Conservation (phyloP, 2,888 invertebrate genomes). For the Papilio gigon region DNA sequence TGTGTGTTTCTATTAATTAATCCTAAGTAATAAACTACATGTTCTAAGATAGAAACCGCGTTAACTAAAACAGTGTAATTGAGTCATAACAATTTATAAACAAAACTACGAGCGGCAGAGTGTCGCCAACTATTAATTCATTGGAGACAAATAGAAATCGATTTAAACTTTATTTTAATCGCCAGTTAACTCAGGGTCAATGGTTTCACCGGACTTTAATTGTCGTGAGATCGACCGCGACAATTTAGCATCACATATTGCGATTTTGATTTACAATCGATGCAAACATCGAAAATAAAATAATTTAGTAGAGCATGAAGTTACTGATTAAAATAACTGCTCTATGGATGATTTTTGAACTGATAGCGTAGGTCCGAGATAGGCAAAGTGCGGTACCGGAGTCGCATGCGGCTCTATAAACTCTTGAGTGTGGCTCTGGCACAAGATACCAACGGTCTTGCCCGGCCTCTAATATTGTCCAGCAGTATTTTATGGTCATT, state of each 20-base stretch:
- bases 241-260: not conserved
- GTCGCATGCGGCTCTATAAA: no score
- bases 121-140: slow-evolving; percentile 27
- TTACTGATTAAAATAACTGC: no score
- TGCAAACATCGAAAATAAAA: not conserved
- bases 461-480: no score
- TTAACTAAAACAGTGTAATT: slow-evolving; percentile 31
- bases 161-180: slow-evolving; percentile 12
- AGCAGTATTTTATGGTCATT: no score
- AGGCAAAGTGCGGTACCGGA: no score
- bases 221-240: not conserved
- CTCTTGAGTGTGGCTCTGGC: no score
- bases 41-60: not conserved
- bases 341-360: no score
- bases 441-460: no score
- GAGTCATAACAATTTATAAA: slow-evolving; percentile 36
- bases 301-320: no score
- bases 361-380: no score
- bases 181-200: not conserved
- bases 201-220: slow-evolving; percentile 2
- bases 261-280: not conserved
- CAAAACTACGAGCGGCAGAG: slow-evolving; percentile 6
- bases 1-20: not conserved
- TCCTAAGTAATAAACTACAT: not conserved
- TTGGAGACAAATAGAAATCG: slow-evolving; percentile 5